Base-by-base conservation (phyloP, 2,797 vertebrate species). In the Phyllotis vaccarum region DNA sequence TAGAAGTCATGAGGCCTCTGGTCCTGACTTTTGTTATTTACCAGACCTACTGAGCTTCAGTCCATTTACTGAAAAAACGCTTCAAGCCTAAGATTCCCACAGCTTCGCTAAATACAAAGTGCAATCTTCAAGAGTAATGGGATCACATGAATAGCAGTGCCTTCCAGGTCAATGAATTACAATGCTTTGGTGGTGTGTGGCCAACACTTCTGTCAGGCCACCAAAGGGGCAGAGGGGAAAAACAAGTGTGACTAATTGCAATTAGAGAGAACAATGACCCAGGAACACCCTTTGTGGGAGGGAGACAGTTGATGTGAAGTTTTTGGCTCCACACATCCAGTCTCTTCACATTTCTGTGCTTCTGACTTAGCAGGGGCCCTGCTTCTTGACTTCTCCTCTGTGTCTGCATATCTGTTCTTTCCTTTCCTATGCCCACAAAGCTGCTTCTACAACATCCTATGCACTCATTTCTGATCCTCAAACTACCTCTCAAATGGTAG, bases 221-320 rank as follows among this genome's bases (percentile, higher is more conserved):
- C 87, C 87, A 91, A 88, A 74, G 43, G 24, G 17, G 24, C 9
- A 9, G 34, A 14, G 14, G 9, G 6, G 27, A 29, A 27, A 46
- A 54, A 60, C 56, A 86, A 94, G 76, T 82, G 60, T 96, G 87
- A 96, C 92, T 95, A 94, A 94, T 79, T 91, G 86, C 54, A 86
- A 27, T n/a, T 95, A 83, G 80, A 91, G 94, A 97, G 72, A 96
- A 95, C 17, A 85, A 46, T 75, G 66, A 80, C 58, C 87, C 66
- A 91, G 83, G 81, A 96, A 95, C 83, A 91, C 24, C 46, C 89
- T 60, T 86, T 49, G 14, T 37, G 34, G 72, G 52, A 93, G 74
- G 40, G 94, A 46, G 29, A 79, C 21, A 72, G 34, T 64, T 86
- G 76, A 91, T 56, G 43, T 3, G 52, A 60, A 91, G 58, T 24